Evolutionary conservation across 2,888 invertebrate species (phyloP).

Genomic region (Noctua fimbriata): DNA sequence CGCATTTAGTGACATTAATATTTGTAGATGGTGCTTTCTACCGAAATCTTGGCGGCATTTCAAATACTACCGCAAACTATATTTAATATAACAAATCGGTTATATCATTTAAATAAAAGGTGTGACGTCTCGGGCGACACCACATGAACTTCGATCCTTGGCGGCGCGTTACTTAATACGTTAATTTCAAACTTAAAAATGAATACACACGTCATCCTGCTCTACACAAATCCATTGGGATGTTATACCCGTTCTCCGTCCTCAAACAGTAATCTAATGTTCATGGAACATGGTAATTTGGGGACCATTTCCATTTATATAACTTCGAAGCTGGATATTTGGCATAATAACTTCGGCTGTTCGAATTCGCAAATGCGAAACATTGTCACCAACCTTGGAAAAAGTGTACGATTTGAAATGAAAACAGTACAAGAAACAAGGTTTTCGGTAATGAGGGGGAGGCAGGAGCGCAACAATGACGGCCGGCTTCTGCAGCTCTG

Average conservation of each 20-base stretch:
- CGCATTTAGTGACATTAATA: constrained; percentile 83
- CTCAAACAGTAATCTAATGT: constrained; percentile 61
- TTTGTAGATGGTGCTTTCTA: constrained; percentile 80
- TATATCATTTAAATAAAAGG: constrained; percentile 73
- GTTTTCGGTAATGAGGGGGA: constrained; percentile 66
- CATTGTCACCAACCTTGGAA: constrained; percentile 69
- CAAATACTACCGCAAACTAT: constrained; percentile 81
- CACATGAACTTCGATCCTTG: constrained; percentile 37
- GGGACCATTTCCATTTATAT: constrained; percentile 74
- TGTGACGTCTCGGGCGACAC: constrained; percentile 55
- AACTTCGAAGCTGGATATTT: constrained; percentile 66
- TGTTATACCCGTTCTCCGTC: constrained; percentile 34
- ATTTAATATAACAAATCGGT: constrained; percentile 78
- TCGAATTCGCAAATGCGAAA: constrained; percentile 68
- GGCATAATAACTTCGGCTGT: constrained; percentile 65
- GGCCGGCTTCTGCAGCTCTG: constrained; percentile 52
- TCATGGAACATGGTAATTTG: constrained; percentile 68
- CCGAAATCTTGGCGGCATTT: constrained; percentile 84
- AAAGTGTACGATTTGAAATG: constrained; percentile 55
- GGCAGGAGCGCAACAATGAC: constrained; percentile 62
- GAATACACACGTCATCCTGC: constrained; percentile 38
- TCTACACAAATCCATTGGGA: constrained; percentile 29
- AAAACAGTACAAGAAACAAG: constrained; percentile 70
- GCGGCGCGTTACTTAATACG: constrained; percentile 38
- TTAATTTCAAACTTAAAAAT: constrained; percentile 52